These are phyloP conservation scores for Lanius ludovicianus DNA, from an alignment of 2,113 vertebrate genomes.

Conservation along the genomic window DNA sequence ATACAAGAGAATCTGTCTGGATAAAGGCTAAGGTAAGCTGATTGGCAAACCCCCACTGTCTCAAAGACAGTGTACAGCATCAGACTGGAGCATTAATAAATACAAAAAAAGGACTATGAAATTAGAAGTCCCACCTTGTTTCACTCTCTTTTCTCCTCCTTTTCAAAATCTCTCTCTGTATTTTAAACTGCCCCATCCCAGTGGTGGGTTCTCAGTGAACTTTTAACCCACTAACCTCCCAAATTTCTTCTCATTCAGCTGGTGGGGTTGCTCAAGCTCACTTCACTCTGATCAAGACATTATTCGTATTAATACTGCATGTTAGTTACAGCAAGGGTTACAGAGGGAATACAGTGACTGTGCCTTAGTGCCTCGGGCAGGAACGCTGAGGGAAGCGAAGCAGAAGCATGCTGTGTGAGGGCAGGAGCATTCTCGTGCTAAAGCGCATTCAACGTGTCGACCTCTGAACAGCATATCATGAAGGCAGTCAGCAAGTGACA, in stretches of 20 bases:
- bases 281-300: slow-evolving; percentile 61
- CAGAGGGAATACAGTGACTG: background rate
- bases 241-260: background rate
- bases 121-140: background rate
- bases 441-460: background rate
- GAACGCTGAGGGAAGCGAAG: slow-evolving; percentile 22
- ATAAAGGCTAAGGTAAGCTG: background rate
- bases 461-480: slow-evolving; percentile 43
- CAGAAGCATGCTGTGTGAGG: slow-evolving; percentile 19
- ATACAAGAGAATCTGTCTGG: background rate
- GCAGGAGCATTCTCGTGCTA: slow-evolving; percentile 1
- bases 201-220: background rate
- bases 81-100: background rate
- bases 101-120: background rate
- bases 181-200: background rate
- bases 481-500: slow-evolving; percentile 48
- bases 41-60: background rate
- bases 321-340: slow-evolving; percentile 58
- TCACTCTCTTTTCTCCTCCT: background rate
- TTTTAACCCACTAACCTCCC: background rate
- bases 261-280: slow-evolving; percentile 56
- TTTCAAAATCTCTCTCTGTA: background rate
- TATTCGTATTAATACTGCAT: slow-evolving; percentile 11
- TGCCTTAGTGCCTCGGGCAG: slow-evolving; percentile 13
- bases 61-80: background rate